Percentiles rank a stretch among this genome's conserved stretches.
phyloP scores from a whole-genome alignment of 2,888 invertebrate species.

The Meteorus cinctellus region DNA sequence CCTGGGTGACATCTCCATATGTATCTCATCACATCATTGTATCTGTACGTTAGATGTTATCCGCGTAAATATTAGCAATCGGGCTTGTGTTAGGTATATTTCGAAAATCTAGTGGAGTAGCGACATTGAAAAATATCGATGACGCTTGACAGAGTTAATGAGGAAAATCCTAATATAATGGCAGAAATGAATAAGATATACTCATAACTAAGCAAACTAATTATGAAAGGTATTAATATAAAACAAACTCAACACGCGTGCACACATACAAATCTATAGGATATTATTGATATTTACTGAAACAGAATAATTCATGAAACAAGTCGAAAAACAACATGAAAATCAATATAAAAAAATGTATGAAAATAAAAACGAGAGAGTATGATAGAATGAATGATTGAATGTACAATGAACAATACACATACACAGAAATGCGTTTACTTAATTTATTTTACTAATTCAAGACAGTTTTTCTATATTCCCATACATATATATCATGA shows the following conservation, averaged over 20 bases:
- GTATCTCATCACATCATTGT: slow-evolving; percentile 63
- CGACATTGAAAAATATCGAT: slow-evolving; percentile 36
- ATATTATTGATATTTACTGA: slow-evolving; percentile 59
- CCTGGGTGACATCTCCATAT: slow-evolving; percentile 42
- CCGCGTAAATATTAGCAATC: slow-evolving; percentile 66
- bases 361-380: slow-evolving; percentile 7
- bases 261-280: slow-evolving; percentile 59
- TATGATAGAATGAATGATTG: slow-evolving; percentile 9
- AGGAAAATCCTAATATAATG: not conserved
- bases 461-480: slow-evolving; percentile 66
- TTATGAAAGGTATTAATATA: slow-evolving; percentile 11
- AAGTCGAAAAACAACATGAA: not conserved
- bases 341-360: not conserved
- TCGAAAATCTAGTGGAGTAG: slow-evolving; percentile 16
- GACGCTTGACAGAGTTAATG: not conserved
- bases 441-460: slow-evolving; percentile 69
- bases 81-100: slow-evolving; percentile 33
- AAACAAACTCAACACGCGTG: slow-evolving; percentile 40
- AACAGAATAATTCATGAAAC: not conserved
- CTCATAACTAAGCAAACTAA: slow-evolving; percentile 32
- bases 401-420: slow-evolving; percentile 7
- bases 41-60: slow-evolving; percentile 60
- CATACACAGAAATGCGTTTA: slow-evolving; percentile 64
- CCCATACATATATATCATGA: slow-evolving; percentile 39
- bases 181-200: slow-evolving; percentile 33